These are phyloP conservation scores for Temnopleurus reevesii DNA, from an alignment of 53 echinoderm and acorn worm species.

Conservation along the genomic window DNA sequence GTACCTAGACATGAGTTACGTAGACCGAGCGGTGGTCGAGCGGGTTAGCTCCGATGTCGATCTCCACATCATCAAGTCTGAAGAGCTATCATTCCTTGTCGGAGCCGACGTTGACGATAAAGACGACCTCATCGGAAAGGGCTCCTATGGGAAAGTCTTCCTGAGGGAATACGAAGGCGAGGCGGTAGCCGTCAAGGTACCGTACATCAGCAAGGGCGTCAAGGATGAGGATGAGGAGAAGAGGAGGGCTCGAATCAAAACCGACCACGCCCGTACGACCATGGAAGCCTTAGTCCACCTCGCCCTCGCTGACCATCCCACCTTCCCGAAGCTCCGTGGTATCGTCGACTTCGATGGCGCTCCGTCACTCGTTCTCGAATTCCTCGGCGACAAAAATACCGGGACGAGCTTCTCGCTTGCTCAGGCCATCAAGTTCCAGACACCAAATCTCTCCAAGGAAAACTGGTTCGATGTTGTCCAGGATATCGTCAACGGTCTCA, in stretches of 20 bases:
- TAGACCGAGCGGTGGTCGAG: slow-evolving; percentile 39
- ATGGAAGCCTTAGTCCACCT: slow-evolving; percentile 32
- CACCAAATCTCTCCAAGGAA: not conserved
- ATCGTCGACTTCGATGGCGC: not conserved
- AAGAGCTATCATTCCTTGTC: not conserved
- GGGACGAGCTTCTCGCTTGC: not conserved
- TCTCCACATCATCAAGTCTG: not conserved
- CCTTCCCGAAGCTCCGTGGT: slow-evolving; percentile 17
- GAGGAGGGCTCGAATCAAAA: not conserved
- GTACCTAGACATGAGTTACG: slow-evolving; percentile 22
- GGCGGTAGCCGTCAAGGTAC: slow-evolving; percentile 36
- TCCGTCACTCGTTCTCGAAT: slow-evolving; percentile 45
- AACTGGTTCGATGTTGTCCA: slow-evolving; percentile 21
- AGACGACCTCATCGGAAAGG: slow-evolving; percentile 1
- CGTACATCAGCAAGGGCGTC: not conserved
- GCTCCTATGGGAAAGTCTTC: slow-evolving; percentile 36
- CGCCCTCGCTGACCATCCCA: not conserved
- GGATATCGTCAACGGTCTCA: slow-evolving; percentile 33
- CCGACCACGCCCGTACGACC: slow-evolving; percentile 22
- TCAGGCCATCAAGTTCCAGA: slow-evolving; percentile 30
- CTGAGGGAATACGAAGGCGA: not conserved
- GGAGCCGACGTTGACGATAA: not conserved
- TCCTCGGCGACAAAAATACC: slow-evolving; percentile 46
- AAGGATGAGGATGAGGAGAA: slow-evolving; percentile 30
- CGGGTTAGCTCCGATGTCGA: not conserved